Evolutionary conservation across 2,888 invertebrate genomes (phyloP), one percentile per base, ranked within the genome.

Genomic region (Diplazon laetatorius): DNA sequence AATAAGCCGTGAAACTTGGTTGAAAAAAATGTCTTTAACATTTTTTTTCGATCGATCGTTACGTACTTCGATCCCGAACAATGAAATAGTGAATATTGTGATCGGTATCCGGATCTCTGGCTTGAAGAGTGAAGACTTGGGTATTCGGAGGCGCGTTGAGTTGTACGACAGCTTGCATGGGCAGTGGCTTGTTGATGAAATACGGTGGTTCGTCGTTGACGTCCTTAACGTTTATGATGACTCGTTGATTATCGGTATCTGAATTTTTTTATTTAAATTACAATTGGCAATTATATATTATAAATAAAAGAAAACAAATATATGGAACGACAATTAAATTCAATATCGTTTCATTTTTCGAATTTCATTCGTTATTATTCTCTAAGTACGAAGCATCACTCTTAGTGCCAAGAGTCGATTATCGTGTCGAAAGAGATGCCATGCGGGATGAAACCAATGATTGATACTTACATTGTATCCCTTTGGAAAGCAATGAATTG

Each of bases 161-260:
- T 88, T 98, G 98, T 0, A 99, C 98, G 77, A 99, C 98, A 0
- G 99, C 97, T 91, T 98, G 97, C 97, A 98, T 99, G 16, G 99
- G 99, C 82, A 97, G 92, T 0, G 99, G 99, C 1, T 97, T 95
- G 92, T 99, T 99, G 92, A 98, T 97, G 93, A 99, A 99, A 91
- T 97, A 97, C 0, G 99, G 98, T 0, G 97, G 96, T 91, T 99
- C 99, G 91, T 99, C 99, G 92, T 99, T 99, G 68, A 98, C 96
- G 91, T 99, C 98, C 89, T 97, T 96, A 83, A 99, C 96, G 91
- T 96, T 97, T 89, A 99, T 97, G 84, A 97, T 98, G 68, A 98
- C 97, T 65, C 98, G 95, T 91, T 98, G 97, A 92, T 97, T 97
- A 93, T 98, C 98, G 85, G 97, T 97, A 91, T 96, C 97, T 98